phyloP scores from a whole-genome alignment of 2,113 vertebrate genomes.

The Chlamydotis undulata region DNA sequence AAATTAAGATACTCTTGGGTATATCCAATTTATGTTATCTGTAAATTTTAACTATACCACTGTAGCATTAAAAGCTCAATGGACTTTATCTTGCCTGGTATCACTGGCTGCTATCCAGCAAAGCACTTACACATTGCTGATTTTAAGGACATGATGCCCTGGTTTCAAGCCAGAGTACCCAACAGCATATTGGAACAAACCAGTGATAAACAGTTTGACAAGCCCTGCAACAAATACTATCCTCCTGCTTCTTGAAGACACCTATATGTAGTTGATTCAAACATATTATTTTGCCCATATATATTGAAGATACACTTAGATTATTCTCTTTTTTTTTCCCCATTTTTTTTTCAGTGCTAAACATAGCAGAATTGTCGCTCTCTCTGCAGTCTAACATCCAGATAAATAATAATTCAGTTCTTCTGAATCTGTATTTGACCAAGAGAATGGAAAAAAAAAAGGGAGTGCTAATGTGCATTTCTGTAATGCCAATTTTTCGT shows the following conservation, averaged over 20 bases:
- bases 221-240: background rate
- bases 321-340: rapidly evolving
- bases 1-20: background rate
- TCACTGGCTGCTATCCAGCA: constrained; percentile 16
- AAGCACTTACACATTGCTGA: constrained; percentile 2
- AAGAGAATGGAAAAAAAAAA: background rate
- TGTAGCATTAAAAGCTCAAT: background rate
- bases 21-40: background rate
- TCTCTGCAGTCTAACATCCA: background rate
- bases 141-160: constrained; percentile 21
- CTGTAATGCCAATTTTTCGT: background rate
- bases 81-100: background rate
- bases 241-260: background rate
- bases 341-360: background rate
- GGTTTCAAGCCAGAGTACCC: background rate
- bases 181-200: background rate
- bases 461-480: background rate
- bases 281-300: background rate
- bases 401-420: background rate
- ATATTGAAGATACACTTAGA: background rate
- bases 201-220: background rate
- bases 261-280: background rate
- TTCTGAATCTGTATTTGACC: background rate
- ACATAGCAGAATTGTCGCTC: background rate
- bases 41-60: background rate